Evolutionary conservation across 2,888 invertebrate genomes (phyloP), one percentile per base, ranked within the genome.

Genomic region (Scaptomyza caliginosa): DNA sequence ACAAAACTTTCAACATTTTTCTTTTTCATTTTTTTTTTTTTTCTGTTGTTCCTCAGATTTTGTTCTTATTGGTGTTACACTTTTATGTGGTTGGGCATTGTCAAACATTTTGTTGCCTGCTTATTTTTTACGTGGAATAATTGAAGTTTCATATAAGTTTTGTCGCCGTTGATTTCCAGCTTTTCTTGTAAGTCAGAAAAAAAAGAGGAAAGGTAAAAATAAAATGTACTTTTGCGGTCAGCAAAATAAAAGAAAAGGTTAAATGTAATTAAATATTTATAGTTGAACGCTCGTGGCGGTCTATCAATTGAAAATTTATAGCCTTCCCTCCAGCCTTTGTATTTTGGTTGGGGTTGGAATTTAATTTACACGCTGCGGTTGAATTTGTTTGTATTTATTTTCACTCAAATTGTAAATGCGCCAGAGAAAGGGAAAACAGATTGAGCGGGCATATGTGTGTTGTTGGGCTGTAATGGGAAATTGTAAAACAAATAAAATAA

Each of bases 61-160:
- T 36, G 26, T 32, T n/a, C n/a, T 32, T 6, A 30, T 39, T 24
- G 19, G 10, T 49, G 19, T 28, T 11, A 10, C 10, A 11, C 0
- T 28, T 19, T 46, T 34, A 40, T 28, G 49, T 40, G 46, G 49
- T 42, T 6, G 48, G 62, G 48, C 48, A 46, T 66, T 74, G 52
- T 56, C 26, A 55, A 58, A 54, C 55, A 51, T 57, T 59, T 63
- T 68, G 72, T 55, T 45, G 57, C 57, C 58, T 54, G 54, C 65
- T 64, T 69, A 77, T 85, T 82, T 81, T 83, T 83, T 86, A 84
- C 84, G 84, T 84, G 84, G 86, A 86, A 84, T 84, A 84, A 86
- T 84, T 84, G 84, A 86, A 84, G 84, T 86, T 83, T 83, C 83
- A 82, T 82, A 75, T 72, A 70, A 80, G 73, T 72, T 65, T 58